A percentile compares a stretch with the other conserved stretches of the same genome.
Conservation (phyloP, 2,797 vertebrate species). For the Diplodus sargus region DNA sequence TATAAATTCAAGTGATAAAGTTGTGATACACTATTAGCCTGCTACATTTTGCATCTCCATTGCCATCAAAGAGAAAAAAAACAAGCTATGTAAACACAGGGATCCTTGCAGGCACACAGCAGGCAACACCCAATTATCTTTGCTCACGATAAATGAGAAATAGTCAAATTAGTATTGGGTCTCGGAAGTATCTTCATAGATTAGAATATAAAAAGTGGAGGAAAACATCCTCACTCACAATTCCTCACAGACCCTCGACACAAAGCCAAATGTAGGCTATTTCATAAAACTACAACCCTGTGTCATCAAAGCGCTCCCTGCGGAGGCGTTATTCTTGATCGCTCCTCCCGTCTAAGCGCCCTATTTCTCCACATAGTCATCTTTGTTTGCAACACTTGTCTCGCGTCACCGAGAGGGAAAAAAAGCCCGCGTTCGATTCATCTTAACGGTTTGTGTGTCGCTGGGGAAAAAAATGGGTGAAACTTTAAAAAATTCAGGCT, state of each 20-base stretch:
- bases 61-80: conserved; percentile 52
- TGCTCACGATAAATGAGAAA: conserved; percentile 76
- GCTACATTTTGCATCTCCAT: conserved; percentile 45
- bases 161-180: conserved; percentile 72
- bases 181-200: conserved; percentile 55
- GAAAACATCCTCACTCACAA: conserved; percentile 66
- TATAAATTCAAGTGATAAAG: conserved; percentile 35
- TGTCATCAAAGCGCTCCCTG: conserved; percentile 81
- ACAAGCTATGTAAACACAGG: conserved; percentile 57
- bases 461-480: conserved; percentile 64
- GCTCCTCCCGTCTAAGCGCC: conserved; percentile 77
- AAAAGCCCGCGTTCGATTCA: conserved; percentile 67
- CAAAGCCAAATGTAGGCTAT: conserved; percentile 82
- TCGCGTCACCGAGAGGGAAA: conserved; percentile 68
- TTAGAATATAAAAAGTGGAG: conserved; percentile 59
- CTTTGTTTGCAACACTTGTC: conserved; percentile 78
- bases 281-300: conserved; percentile 80
- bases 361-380: conserved; percentile 80
- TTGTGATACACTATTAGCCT: conserved; percentile 45
- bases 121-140: conserved; percentile 79
- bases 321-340: conserved; percentile 77
- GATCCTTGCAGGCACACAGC: conserved; percentile 70
- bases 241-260: conserved; percentile 76
- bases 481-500: conserved; percentile 75
- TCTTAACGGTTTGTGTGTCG: conserved; percentile 78